A percentile compares a stretch with the other conserved stretches of the same genome.
phyloP scores from a whole-genome alignment of 2,888 invertebrate genomes.

The Coecobrya sp. region DNA sequence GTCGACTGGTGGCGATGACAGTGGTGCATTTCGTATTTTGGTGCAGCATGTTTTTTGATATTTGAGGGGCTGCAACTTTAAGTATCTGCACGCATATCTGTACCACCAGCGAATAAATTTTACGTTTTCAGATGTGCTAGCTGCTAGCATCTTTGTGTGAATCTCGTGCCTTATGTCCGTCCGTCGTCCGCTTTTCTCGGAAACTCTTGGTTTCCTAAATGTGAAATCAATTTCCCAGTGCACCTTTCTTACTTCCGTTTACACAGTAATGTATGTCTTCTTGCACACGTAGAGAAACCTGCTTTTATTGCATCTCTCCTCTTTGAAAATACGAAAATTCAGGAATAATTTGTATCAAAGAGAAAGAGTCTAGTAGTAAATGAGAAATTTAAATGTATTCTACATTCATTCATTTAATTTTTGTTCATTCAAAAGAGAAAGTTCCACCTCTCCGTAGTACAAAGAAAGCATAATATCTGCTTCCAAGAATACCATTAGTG shows the following conservation, averaged over 20 bases:
- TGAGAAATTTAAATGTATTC: slow-evolving; percentile 67
- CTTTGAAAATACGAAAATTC: slow-evolving; percentile 25
- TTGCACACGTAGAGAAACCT: slow-evolving; percentile 5
- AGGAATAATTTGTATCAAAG: slow-evolving; percentile 65
- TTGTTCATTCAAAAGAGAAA: not conserved
- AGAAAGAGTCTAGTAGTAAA: slow-evolving; percentile 2
- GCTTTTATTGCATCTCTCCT: not conserved
- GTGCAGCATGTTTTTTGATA: not conserved
- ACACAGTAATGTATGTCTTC: too few relatives aligned
- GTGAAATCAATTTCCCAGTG: too few relatives aligned
- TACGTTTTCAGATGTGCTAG: too few relatives aligned
- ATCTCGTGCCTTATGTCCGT: too few relatives aligned
- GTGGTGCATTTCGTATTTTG: slow-evolving; percentile 18
- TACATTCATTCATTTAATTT: slow-evolving; percentile 66
- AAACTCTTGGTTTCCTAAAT: too few relatives aligned
- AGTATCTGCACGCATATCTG: not conserved
- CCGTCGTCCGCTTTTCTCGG: too few relatives aligned
- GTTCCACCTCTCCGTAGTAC: not conserved
- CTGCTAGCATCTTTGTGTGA: too few relatives aligned
- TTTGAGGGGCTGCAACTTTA: not conserved
- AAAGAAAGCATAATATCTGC: not conserved
- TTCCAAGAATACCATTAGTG: slow-evolving; percentile 62
- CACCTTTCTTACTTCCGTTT: too few relatives aligned
- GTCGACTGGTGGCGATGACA: slow-evolving; percentile 78
- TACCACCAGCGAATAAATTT: not conserved